Percentiles rank a stretch among this genome's conserved stretches.
phyloP scores from a whole-genome alignment of 37 sponge, comb jelly and placozoan genomes.

The Diacarnus erythraeanus region DNA sequence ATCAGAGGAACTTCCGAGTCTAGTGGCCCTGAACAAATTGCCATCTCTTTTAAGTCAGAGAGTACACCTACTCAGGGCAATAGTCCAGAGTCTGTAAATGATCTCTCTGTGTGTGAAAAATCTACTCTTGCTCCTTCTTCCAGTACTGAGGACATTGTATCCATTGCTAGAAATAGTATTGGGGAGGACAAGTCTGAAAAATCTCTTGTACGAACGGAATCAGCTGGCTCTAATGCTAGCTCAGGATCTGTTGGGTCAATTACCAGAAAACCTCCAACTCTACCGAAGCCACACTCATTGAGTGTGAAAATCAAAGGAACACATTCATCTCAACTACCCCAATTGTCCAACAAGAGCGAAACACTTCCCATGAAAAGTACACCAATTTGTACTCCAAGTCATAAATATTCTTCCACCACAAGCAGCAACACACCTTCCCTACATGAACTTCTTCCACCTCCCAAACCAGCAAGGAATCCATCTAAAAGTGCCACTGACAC shows the following conservation, averaged over 20 bases:
- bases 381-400: background rate
- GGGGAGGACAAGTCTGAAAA: background rate
- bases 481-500: background rate
- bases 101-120: background rate
- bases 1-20: background rate
- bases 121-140: background rate
- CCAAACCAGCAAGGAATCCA: background rate
- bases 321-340: no score
- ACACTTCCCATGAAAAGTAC: background rate
- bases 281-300: background rate
- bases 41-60: background rate
- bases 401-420: background rate
- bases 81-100: no score
- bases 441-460: background rate
- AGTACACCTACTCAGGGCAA: background rate
- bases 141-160: background rate
- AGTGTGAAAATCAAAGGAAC: background rate
- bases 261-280: slow-evolving; percentile 11
- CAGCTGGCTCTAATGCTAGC: background rate
- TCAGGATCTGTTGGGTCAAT: background rate
- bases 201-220: background rate
- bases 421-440: background rate
- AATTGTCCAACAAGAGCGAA: background rate
- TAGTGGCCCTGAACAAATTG: background rate
- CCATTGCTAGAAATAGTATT: background rate